Conservation (phyloP, 1,140 invertebrate genomes). For the Galendromus occidentalis region DNA sequence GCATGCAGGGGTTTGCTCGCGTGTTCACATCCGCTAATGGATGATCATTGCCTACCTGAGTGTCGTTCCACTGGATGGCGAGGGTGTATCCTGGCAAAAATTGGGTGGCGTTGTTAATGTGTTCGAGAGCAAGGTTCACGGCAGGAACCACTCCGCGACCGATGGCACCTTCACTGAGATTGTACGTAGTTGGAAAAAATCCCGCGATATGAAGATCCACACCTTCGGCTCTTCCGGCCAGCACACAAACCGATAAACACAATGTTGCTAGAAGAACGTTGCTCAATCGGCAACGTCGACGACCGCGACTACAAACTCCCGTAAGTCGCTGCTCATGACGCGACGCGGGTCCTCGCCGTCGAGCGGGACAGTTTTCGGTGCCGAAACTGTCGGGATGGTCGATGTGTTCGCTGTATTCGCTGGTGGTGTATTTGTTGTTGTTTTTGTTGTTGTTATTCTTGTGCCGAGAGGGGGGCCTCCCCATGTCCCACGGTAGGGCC, state of each 20-base stretch:
- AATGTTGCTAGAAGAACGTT: background rate
- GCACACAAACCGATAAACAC: background rate
- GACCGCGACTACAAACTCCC: background rate
- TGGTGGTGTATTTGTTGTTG: background rate
- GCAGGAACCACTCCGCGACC: slow-evolving; percentile 80
- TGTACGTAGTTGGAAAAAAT: slow-evolving; percentile 64
- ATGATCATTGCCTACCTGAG: slow-evolving; percentile 44
- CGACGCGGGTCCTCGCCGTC: no score
- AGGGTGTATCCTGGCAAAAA: slow-evolving; percentile 65
- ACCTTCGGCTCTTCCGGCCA: background rate
- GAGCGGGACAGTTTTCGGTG: no score
- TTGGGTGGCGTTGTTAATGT: slow-evolving; percentile 68
- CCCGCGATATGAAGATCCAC: slow-evolving; percentile 46
- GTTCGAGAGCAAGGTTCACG: slow-evolving; percentile 67
- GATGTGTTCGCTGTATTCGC: no score
- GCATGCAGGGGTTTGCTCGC: no score
- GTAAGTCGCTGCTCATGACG: background rate
- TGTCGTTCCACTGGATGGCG: slow-evolving; percentile 86
- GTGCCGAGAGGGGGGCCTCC: slow-evolving; percentile 4
- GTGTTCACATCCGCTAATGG: background rate
- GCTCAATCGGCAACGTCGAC: background rate
- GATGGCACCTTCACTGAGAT: slow-evolving; percentile 38
- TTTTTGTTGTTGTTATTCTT: background rate
- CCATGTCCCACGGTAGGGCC: slow-evolving; percentile 8
- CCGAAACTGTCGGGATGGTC: no score